These are phyloP conservation scores for Anisognathus igniventris DNA, from an alignment of 2,797 vertebrate genomes.

Conservation along the genomic window DNA sequence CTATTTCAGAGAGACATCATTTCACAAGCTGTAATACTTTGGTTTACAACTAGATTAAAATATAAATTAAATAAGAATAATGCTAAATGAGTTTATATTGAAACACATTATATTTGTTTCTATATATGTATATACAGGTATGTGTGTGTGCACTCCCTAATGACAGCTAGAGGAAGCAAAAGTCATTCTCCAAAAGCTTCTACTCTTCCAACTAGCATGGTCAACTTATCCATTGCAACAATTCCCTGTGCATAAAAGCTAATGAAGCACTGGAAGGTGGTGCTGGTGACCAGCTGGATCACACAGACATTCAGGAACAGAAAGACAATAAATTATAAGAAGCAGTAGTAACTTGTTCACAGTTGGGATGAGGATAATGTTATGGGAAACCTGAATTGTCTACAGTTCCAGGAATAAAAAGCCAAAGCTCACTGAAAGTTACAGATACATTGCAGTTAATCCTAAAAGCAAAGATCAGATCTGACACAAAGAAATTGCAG, in stretches of 20 bases:
- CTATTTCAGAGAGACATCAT: not conserved
- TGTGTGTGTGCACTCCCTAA: slow-evolving; percentile 41
- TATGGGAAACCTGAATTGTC: slow-evolving; percentile 54
- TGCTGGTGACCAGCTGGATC: slow-evolving; percentile 2
- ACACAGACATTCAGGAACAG: slow-evolving; percentile 21
- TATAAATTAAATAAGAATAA: slow-evolving; percentile 62
- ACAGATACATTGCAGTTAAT: not conserved
- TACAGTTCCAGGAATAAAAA: slow-evolving; percentile 28
- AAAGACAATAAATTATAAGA: slow-evolving; percentile 64
- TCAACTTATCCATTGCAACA: slow-evolving; percentile 59
- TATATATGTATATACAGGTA: slow-evolving; percentile 40
- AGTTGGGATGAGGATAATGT: slow-evolving; percentile 44
- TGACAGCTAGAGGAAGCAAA: slow-evolving; percentile 53
- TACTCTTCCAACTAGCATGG: slow-evolving; percentile 12
- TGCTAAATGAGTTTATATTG: slow-evolving; percentile 48
- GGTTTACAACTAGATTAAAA: slow-evolving; percentile 61
- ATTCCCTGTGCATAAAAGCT: slow-evolving; percentile 65
- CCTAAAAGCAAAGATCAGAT: not conserved
- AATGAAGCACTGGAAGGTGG: slow-evolving; percentile 52
- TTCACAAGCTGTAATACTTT: slow-evolving; percentile 57
- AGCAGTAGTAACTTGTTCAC: slow-evolving; percentile 62
- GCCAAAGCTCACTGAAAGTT: slow-evolving; percentile 14
- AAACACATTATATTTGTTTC: slow-evolving; percentile 26
- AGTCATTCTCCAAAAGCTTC: slow-evolving; percentile 40
- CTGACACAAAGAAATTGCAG: not conserved